phyloP scores from a whole-genome alignment of 64 coral and sea anemone species.

The Trachythela sp. region DNA sequence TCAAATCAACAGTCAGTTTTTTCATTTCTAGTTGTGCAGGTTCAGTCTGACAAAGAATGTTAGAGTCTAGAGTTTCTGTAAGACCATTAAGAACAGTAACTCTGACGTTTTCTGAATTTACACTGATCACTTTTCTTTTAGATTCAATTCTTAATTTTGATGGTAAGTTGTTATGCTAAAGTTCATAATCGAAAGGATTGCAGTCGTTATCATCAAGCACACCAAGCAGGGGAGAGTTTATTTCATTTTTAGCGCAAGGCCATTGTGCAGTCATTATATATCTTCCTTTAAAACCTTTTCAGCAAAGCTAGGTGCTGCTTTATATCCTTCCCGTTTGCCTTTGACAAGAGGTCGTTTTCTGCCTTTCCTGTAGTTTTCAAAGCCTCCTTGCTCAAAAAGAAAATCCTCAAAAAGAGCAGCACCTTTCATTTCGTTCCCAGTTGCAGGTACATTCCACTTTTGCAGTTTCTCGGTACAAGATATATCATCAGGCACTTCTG shows the following conservation, averaged over 20 bases:
- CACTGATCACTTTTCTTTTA: constrained; percentile 28
- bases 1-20: not conserved
- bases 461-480: constrained; percentile 40
- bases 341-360: not conserved
- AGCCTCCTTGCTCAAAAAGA: constrained; percentile 28
- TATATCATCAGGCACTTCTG: constrained; percentile 26
- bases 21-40: constrained; percentile 6
- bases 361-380: constrained; percentile 3
- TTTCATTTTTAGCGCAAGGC: too few relatives aligned
- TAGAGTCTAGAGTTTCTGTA: constrained; percentile 13
- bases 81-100: constrained; percentile 20
- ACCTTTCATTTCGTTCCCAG: not conserved
- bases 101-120: constrained; percentile 37
- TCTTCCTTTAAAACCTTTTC: constrained; percentile 24
- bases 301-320: constrained; percentile 8
- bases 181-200: constrained; percentile 40
- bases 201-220: constrained; percentile 34
- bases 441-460: constrained; percentile 23
- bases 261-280: constrained; percentile 31
- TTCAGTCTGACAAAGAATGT: not conserved
- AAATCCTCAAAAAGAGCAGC: constrained; percentile 34
- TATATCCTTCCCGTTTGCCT: not conserved
- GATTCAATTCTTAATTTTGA: not conserved
- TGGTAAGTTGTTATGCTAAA: constrained; percentile 34
- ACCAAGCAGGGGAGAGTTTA: not conserved